Evolutionary conservation across 2,113 vertebrate species (phyloP), one percentile per base, ranked within the genome.

Genomic region (Lampris megalopsis): DNA sequence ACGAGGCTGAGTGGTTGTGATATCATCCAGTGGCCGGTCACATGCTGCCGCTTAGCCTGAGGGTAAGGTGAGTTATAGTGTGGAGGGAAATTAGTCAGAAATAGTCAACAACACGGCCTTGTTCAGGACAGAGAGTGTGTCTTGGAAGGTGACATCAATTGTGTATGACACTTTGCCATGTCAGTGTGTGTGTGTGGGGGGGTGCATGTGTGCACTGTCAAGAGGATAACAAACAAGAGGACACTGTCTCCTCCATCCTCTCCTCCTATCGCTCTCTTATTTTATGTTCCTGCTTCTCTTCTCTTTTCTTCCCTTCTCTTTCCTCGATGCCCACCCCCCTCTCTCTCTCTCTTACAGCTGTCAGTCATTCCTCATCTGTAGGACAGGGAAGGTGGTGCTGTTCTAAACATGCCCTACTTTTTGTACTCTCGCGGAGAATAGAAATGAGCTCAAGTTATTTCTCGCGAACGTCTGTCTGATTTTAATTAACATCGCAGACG

Each of bases 351-450:
- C 67, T 80, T 57, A 58, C 11, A 11, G 57, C 78, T 80, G 87
- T 89, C 90, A 90, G 54, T 92, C 84, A 83, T 81, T 80, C 54
- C 73, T 83, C 84, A 69, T 84, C 71, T 4, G 36, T 63, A 76
- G 87, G 82, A 80, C 82, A 64, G 75, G 3, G 64, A 79, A 77
- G 81, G 82, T 82, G 75, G 73, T 50, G 54, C 13, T 58, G 69
- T 69, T 83, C 83, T 70, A 48, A 81, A 89, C 66, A 10, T 92
- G 92, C 83, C 92, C 92, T 91, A 92, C 87, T 90, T 92, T 85
- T 63, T 73, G 68, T 72, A 66, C 4, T 77, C 40, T 68, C 35
- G 38, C 9, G 48, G 70, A 67, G 82, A 81, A 84, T 84, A 78
- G 79, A 90, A 88, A 88, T 76, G 76, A 81, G 88, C 82, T 76